Evolutionary conservation across 2,113 vertebrate species (phyloP).

Genomic region (Bucco capensis): DNA sequence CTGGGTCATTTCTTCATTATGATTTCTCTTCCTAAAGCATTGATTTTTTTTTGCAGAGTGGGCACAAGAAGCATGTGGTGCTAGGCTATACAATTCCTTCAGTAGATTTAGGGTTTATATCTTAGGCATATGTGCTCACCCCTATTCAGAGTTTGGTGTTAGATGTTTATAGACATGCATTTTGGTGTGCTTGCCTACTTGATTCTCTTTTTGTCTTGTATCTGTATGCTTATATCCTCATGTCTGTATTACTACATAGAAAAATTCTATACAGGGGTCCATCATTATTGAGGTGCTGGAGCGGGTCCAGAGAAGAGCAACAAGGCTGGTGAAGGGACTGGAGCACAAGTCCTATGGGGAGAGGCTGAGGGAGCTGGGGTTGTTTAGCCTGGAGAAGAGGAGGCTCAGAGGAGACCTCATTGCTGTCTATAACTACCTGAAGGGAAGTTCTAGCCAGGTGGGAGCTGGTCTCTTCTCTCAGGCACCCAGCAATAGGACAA

Average conservation of each 20-base stretch:
- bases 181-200: rapidly evolving
- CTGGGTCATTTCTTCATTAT: background rate
- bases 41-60: background rate
- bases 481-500: no score
- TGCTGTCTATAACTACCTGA: no score
- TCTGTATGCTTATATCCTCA: background rate
- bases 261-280: background rate
- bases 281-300: no score
- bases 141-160: background rate
- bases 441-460: no score
- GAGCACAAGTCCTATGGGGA: no score
- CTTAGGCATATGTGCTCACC: background rate
- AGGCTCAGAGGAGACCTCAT: no score
- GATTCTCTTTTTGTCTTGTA: background rate
- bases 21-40: background rate
- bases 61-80: background rate
- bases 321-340: no score
- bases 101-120: background rate
- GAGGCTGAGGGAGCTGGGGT: no score
- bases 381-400: no score
- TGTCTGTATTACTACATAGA: rapidly evolving
- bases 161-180: rapidly evolving
- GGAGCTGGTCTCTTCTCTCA: no score
- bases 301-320: no score
- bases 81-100: background rate